Evolutionary conservation across 1,140 invertebrate genomes (phyloP), one percentile per base, ranked within the genome.

Genomic region (Battus philenor): DNA sequence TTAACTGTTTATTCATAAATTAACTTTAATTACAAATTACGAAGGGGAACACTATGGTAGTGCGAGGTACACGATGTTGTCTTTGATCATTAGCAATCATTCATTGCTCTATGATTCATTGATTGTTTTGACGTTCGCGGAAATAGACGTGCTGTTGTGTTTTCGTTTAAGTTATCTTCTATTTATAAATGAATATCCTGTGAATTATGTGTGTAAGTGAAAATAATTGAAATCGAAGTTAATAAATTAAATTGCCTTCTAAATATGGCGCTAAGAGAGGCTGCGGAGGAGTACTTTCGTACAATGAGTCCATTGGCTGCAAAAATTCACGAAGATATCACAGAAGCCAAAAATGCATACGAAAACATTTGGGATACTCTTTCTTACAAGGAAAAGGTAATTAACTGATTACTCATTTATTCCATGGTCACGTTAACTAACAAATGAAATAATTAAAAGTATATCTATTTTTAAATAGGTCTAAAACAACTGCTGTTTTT

Each of bases 321-420:
- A 20, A 88, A 91, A 69, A 91, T 94, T 38, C 87, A 89, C 39
- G 87, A 90, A 46, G 93, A 94, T 75, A 89, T 94, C 17, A 79
- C 85, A 1, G 88, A 91, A 43, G 90, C 90, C 1, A 91, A 90
- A 67, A 88, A 90, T 53, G 88, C 90, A 1, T 92, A 93, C 50
- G 91, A 92, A 77, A 89, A 90, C 36, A 80, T 91, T 7, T 94
- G 92, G 92, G 86, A 89, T 50, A 88, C 88, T 8, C 65, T 94
- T 1, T 89, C 89, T 22, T 78, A 87, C 27, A 89, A 90, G 30
- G 91, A 93, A 78, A 90, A 91, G 75, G 90, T 91, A 57, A 46
- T 44, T 54, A 27, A n/a, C n/a, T n/a, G n/a, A n/a, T n/a, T n/a
- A n/a, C n/a, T n/a, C n/a, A n/a, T n/a, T n/a, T n/a, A n/a, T n/a